Evolutionary conservation across 2,797 vertebrate species (phyloP).

Genomic region (Chelon labrosus): DNA sequence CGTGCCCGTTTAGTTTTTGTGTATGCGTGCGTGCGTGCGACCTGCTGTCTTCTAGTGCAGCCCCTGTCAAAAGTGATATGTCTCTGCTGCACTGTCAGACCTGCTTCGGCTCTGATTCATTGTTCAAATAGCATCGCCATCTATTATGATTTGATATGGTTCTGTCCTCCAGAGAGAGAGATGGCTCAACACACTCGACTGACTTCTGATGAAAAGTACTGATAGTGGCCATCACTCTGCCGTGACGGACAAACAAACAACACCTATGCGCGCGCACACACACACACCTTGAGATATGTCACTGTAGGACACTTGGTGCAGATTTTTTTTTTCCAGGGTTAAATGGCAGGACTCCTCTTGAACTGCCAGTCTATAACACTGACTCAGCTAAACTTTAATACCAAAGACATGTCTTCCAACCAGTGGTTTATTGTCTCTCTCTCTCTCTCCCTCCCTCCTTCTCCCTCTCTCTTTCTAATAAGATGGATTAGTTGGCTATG

Average conservation of each 20-base stretch:
- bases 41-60: slow-evolving; percentile 52
- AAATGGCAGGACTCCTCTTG: slow-evolving; percentile 51
- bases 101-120: slow-evolving; percentile 76
- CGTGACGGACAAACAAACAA: slow-evolving; percentile 61
- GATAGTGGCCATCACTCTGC: slow-evolving; percentile 72
- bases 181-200: slow-evolving; percentile 73
- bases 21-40: slow-evolving; percentile 27
- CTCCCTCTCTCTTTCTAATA: slow-evolving; percentile 52
- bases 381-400: slow-evolving; percentile 74
- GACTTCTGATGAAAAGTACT: slow-evolving; percentile 78
- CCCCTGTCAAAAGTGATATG: slow-evolving; percentile 72
- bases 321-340: slow-evolving; percentile 41
- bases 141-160: slow-evolving; percentile 77
- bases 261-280: slow-evolving; percentile 7
- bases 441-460: slow-evolving; percentile 4
- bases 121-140: slow-evolving; percentile 73
- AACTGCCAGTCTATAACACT: slow-evolving; percentile 61
- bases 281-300: slow-evolving; percentile 38
- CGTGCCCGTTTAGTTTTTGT: slow-evolving; percentile 15
- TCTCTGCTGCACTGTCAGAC: slow-evolving; percentile 58
- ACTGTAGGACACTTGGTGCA: slow-evolving; percentile 33
- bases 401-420: slow-evolving; percentile 58
- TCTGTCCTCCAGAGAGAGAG: slow-evolving; percentile 68
- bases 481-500: slow-evolving; percentile 72
- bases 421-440: slow-evolving; percentile 40